Conservation (phyloP, 1,140 invertebrate species). For the Phenacoccus solenopsis region DNA sequence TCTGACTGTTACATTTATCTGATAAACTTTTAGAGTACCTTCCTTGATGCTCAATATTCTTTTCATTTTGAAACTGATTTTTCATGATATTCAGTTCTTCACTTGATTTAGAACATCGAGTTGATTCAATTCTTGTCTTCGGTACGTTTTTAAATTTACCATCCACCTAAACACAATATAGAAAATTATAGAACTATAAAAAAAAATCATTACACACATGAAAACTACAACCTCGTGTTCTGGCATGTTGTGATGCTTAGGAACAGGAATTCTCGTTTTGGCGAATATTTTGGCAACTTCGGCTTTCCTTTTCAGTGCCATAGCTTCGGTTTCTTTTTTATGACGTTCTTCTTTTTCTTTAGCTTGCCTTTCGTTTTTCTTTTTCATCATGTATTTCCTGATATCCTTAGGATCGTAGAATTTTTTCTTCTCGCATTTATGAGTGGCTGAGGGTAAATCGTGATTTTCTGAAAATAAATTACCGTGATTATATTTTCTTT, state of each 20-base stretch:
- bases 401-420: constrained; percentile 6
- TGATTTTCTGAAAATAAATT: neutral
- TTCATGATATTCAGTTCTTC: neutral
- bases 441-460: neutral
- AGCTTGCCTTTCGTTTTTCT: neutral
- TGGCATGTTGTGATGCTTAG: neutral
- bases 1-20: no score
- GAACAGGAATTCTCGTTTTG: neutral
- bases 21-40: neutral
- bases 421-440: constrained; percentile 14
- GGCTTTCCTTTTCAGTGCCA: neutral
- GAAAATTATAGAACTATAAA: no score
- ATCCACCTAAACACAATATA: no score
- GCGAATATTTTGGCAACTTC: neutral
- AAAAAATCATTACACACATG: neutral
- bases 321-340: neutral
- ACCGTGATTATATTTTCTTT: no score
- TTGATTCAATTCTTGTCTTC: no score
- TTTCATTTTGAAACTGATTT: neutral
- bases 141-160: no score
- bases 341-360: neutral
- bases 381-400: constrained; percentile 6
- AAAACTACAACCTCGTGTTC: neutral
- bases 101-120: neutral
- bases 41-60: neutral